Conservation (phyloP, 2,113 vertebrate species). For the Scalopus aquaticus region DNA sequence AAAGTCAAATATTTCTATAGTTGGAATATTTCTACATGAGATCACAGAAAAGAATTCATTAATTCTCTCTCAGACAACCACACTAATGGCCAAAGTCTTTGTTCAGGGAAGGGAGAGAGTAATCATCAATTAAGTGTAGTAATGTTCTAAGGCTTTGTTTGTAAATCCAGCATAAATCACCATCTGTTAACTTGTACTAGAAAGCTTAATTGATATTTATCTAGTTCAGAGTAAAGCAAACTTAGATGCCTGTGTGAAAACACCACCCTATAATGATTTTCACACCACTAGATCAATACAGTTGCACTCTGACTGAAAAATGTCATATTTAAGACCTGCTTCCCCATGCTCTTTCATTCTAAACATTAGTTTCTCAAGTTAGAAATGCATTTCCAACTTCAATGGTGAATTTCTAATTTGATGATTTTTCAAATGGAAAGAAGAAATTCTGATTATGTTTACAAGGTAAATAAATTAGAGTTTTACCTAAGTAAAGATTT, state of each 20-base stretch:
- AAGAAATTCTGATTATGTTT: no score
- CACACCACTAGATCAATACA: background rate
- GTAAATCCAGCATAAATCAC: conserved; percentile 44
- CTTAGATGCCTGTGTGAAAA: conserved; percentile 47
- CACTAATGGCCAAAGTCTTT: conserved; percentile 63
- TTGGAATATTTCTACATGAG: conserved; percentile 52
- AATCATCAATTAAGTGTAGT: conserved; percentile 61
- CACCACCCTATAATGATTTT: background rate
- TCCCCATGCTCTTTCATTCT: background rate
- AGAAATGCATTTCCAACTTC: background rate
- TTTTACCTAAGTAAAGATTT: background rate
- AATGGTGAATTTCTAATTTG: no score
- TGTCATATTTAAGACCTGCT: background rate
- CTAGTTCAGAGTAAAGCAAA: conserved; percentile 50
- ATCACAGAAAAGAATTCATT: conserved; percentile 74
- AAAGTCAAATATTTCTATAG: conserved; percentile 61
- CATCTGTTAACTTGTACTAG: conserved; percentile 62
- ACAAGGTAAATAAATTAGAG: background rate
- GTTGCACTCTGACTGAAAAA: background rate
- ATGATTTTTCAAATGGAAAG: no score
- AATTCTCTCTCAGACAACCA: conserved; percentile 59
- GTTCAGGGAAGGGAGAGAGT: conserved; percentile 21
- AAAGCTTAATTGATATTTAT: conserved; percentile 61
- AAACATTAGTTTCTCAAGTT: background rate
- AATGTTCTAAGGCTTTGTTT: conserved; percentile 56